Evolutionary conservation across 2,113 vertebrate genomes (phyloP).

Genomic region (Lonchura striata): DNA sequence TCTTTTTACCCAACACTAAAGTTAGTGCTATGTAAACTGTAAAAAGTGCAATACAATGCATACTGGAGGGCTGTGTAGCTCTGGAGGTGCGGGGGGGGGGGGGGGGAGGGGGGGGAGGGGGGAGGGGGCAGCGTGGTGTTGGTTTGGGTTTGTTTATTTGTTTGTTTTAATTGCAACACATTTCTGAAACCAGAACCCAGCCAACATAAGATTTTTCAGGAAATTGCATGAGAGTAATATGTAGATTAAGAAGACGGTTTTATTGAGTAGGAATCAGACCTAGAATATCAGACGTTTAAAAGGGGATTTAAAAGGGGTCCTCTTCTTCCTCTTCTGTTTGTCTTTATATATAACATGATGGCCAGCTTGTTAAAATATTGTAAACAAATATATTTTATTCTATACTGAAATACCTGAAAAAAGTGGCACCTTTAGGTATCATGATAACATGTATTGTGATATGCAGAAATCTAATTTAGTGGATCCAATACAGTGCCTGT

Average conservation of each 20-base stretch:
- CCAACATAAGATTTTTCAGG: not conserved
- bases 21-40: not conserved
- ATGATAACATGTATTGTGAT: not conserved
- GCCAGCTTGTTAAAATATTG: not conserved
- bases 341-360: not conserved
- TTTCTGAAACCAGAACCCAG: not conserved
- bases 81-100: fast-evolving
- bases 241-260: not conserved
- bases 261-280: not conserved
- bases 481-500: not conserved
- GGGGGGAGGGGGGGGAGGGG: too few relatives aligned
- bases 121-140: too few relatives aligned
- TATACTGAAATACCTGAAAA: not conserved
- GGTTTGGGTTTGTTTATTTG: not conserved
- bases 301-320: fast-evolving
- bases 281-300: not conserved
- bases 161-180: not conserved
- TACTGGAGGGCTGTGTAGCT: not conserved
- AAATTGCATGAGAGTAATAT: not conserved
- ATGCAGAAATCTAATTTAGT: not conserved
- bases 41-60: not conserved
- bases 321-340: not conserved
- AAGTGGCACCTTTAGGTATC: not conserved
- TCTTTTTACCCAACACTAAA: not conserved
- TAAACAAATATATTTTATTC: not conserved